phyloP scores from a whole-genome alignment of 2,113 vertebrate species.

The Brachirus orientalis region DNA sequence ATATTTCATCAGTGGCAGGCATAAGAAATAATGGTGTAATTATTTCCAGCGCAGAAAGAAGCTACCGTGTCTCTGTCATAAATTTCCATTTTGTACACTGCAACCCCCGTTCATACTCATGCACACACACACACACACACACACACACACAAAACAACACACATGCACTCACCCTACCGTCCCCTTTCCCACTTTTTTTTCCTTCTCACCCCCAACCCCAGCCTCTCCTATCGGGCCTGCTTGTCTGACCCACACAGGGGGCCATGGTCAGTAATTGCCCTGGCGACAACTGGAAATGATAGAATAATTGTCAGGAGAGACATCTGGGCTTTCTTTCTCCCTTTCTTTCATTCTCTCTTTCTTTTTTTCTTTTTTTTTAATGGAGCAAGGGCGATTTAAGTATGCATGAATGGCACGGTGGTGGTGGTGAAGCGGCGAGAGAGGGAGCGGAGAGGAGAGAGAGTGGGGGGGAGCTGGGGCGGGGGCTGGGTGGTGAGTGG shows the following conservation, averaged over 20 bases:
- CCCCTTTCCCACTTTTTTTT: conserved; percentile 45
- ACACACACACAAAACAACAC: too few relatives aligned
- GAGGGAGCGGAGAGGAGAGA: conserved; percentile 38
- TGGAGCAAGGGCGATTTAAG: conserved; percentile 96
- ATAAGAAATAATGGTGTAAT: conserved; percentile 87
- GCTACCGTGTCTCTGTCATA: conserved; percentile 88
- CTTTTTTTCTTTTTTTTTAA: conserved; percentile 77
- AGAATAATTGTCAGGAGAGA: conserved; percentile 99
- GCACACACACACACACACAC: conserved; percentile 18
- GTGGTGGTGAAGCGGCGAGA: conserved; percentile 46
- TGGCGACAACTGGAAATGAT: conserved; percentile 99
- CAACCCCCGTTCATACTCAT: conserved; percentile 69
- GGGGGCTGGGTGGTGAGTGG: conserved; percentile 46
- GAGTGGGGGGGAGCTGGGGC: conserved; percentile 33
- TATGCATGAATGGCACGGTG: conserved; percentile 93
- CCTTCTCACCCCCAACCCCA: conserved; percentile 49
- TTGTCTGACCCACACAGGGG: conserved; percentile 72
- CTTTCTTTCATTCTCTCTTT: not conserved
- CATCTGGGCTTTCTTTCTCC: conserved; percentile 76
- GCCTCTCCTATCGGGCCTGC: conserved; percentile 64
- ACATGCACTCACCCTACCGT: conserved; percentile 37
- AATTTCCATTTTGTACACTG: conserved; percentile 95
- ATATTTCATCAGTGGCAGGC: conserved; percentile 81
- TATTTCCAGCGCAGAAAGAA: conserved; percentile 86
- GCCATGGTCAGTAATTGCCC: conserved; percentile 95